Evolutionary conservation across 64 coral and sea anemone species (phyloP), one percentile per base, ranked within the genome.

Genomic region (Porites australiensis): DNA sequence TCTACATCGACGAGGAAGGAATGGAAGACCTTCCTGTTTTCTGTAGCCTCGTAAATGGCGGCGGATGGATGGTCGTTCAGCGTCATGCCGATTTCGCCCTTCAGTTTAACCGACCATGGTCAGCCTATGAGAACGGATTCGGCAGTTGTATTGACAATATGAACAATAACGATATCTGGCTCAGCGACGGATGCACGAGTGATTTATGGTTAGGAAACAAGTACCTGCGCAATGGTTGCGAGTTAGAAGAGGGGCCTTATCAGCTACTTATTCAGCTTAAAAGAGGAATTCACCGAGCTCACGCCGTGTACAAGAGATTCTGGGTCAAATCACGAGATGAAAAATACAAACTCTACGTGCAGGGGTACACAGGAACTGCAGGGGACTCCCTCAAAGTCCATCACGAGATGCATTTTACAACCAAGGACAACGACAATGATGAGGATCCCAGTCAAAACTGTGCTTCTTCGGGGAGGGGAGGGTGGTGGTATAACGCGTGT

Each of bases 401-500:
- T 12, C 51, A 77, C 37, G 72, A 72, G 23, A 89, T 88, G 87
- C 22, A 61, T 44, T 89, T 89, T 27, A 89, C 87, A 2, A 58
- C 87, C 11, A 89, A 58, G 22, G 71, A 89, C 14, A 21, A 67
- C 1, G 87, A 89, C 50, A 75, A 89, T 15, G 87, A 89, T 16
- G 57, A 20, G n/a, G 74, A 89, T 15, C 21, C 21, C 2, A 13
- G 8, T 23, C 58, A 63, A 54, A 89, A 89, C 37, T 89, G 87
- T 60, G 87, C 87, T 20, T 11, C 37, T 8, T 16, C 3, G 8
- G 58, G 60, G 50, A 63, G 23, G 6, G 70, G 71, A 45, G 87
- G 52, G 8, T 89, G 87, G 87, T 89, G 87, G 87, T 89, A 59
- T 27, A 89, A 89, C 45, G 37, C 70, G 1, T 89, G 87, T 77